Base-by-base conservation (phyloP, 37 sponge, comb jelly and placozoan genomes). In the Petrosia ficiformis region DNA sequence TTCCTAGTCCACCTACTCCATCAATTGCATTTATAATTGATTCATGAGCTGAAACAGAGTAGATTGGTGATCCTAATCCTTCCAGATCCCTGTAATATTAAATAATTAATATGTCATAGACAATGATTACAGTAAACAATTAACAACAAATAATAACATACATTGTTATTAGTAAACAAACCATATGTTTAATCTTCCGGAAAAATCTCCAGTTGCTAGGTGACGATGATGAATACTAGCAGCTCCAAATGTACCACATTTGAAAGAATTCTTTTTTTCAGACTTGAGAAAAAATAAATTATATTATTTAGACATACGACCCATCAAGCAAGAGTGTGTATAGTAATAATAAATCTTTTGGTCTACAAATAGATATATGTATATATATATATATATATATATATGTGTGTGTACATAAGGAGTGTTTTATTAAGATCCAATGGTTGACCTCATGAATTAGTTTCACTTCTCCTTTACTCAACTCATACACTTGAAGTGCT, bases 1-100 rank as follows among this genome's bases (percentile, higher is more conserved):
- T 93, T n/a, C 99, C 99, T n/a, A 99, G 79, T 1, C 99, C 99
- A 4, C 96, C 99, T 60, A 91, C 81, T 0, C 90, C 99, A 80
- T 99, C 99, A 8, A 99, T 88, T 1, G 80, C 39, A 66, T 99
- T 99, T 33, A 99, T 67, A 25, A 99, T 99, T 39, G 74, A 75
- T 0, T 80, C 71, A 66, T 99, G 99, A 39, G 77, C 96, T 61
- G 88, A 90, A 10, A 86, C 90, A 40, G 94, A 84, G 64, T 95
- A 99, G 21, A 95, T 88, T 35, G 99, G 99, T 31, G 74, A 21
- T 44, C 90, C 93, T 30, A 83, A 39, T 16, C 73, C 30, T 44
- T 93, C 94, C 34, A 96, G 80, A 42, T 96, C 97, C 95, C 95
- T 94, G 34, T 61, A 6, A 11, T 26, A n/a, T 29, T n/a, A 61